phyloP scores from a whole-genome alignment of 1,140 invertebrate species.

The Nymphalis io region DNA sequence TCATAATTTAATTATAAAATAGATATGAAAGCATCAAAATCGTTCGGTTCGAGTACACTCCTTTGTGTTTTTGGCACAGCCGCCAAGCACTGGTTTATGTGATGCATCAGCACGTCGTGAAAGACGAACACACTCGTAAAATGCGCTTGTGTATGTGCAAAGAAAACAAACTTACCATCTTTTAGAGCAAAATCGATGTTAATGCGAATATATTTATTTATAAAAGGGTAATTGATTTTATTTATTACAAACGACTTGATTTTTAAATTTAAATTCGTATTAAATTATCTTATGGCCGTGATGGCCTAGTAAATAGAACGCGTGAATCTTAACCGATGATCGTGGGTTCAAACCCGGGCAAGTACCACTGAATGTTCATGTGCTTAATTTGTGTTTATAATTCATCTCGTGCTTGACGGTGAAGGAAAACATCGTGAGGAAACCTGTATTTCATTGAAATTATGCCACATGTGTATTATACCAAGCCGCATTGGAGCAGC shows the following conservation, averaged over 20 bases:
- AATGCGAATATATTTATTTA: conserved; percentile 19
- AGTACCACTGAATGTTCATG: too few relatives aligned
- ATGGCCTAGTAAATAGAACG: too few relatives aligned
- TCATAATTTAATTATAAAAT: background rate
- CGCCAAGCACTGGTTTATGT: conserved; percentile 71
- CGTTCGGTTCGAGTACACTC: conserved; percentile 33
- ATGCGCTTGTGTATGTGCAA: conserved; percentile 43
- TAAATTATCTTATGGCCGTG: too few relatives aligned
- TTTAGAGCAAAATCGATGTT: conserved; percentile 30
- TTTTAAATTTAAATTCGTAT: too few relatives aligned
- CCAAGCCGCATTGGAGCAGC: too few relatives aligned
- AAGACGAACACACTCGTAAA: conserved; percentile 43
- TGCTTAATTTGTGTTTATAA: too few relatives aligned
- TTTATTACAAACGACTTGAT: background rate
- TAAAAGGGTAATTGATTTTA: conserved; percentile 1
- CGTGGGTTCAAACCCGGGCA: too few relatives aligned
- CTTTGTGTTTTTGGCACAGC: conserved; percentile 76
- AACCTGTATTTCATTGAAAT: too few relatives aligned
- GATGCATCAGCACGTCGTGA: conserved; percentile 51
- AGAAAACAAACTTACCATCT: conserved; percentile 57
- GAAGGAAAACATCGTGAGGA: too few relatives aligned
- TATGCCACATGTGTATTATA: too few relatives aligned
- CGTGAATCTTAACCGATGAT: too few relatives aligned
- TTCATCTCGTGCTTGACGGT: too few relatives aligned
- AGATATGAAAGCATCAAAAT: conserved; percentile 54